Base-by-base conservation (phyloP, 2,888 invertebrate species). In the Andrena haemorrhoa region DNA sequence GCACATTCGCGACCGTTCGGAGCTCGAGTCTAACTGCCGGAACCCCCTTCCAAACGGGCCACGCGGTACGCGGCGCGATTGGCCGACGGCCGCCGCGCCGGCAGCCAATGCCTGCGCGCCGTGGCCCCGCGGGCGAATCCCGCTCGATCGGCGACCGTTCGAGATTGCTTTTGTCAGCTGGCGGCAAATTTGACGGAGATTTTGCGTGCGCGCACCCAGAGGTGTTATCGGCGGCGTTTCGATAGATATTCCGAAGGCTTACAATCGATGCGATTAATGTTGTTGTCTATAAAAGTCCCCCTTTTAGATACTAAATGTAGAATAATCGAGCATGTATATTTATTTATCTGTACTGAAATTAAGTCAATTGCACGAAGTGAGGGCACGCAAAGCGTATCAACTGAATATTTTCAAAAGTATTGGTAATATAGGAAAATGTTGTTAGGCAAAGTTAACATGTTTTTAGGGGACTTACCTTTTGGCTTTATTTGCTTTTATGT, bases 11-110 rank as follows among this genome's bases (percentile, higher is more conserved):
- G n/a, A 82, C 31, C 81, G 79, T 82, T 53, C 81, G 71, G 71
- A 68, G 76, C 85, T 83, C 89, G 85, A 84, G 84, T 86, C 86
- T 87, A 91, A 92, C 91, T 91, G 91, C 89, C 91, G 89, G 85
- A 85, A 86, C 81, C 88, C 90, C 91, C 87, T 81, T 75, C 88
- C 84, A 82, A 78, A 16, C 70, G 51, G 56, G 60, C 64, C 72
- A 75, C 82, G 83, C 88, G 85, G 82, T 80, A 79, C 79, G 74
- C 61, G 64, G 51, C 68, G 61, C 79, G 68, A 90, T 91, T 91
- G 88, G 90, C 63, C 82, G 70, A 76, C 73, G 72, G 12, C 58
- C 73, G 63, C 56, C 78, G 51, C 49, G 61, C 20, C 79, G n/a
- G 16, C 56, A 66, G 75, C 86, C 83, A 85, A 87, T 88, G 76